Evolutionary conservation across 1,140 invertebrate species (phyloP).

Genomic region (Platorchestia sp.): DNA sequence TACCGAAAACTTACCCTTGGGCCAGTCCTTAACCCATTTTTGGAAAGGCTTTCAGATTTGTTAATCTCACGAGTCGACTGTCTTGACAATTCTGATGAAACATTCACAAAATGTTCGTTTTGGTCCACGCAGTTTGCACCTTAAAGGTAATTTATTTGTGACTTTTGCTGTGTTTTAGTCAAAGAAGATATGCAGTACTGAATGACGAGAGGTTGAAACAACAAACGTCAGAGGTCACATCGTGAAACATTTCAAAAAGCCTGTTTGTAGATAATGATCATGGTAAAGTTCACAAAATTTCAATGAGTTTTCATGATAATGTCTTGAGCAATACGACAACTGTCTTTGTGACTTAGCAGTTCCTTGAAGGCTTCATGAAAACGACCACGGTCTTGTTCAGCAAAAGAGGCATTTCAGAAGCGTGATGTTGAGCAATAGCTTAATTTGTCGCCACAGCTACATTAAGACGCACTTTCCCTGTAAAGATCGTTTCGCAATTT

Average conservation of each 20-base stretch:
- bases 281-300: too few species aligned
- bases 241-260: neutral
- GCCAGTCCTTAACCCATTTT: conserved; percentile 16
- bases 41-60: neutral
- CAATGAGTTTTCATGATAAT: neutral
- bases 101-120: neutral
- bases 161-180: neutral
- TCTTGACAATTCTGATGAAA: neutral
- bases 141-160: neutral
- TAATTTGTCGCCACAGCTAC: neutral
- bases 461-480: neutral
- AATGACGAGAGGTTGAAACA: neutral
- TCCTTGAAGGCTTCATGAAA: neutral
- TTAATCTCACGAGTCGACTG: neutral
- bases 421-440: neutral
- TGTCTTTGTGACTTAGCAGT: neutral
- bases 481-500: neutral
- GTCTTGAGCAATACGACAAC: neutral
- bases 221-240: neutral
- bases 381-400: neutral
- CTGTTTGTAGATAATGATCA: neutral
- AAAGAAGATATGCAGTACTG: neutral
- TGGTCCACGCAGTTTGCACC: neutral
- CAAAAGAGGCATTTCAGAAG: neutral
- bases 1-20: conserved; percentile 21